Evolutionary conservation across 2,797 vertebrate species (phyloP), one percentile per base, ranked within the genome.

Genomic region (Gadopsis marmoratus): DNA sequence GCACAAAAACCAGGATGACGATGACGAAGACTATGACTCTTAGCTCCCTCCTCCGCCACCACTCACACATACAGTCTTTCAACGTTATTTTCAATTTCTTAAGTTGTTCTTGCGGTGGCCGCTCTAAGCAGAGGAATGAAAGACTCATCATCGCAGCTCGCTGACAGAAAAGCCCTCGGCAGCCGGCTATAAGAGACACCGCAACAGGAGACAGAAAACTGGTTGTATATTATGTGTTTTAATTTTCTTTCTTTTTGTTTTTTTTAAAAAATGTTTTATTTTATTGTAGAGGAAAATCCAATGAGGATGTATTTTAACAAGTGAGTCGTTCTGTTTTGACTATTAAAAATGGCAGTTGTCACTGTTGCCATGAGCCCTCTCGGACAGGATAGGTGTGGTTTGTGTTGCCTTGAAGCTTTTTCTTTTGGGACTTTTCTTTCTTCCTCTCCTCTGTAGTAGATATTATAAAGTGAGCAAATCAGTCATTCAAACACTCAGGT

Each of bases 21-120:
- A 96, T 1, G 96, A 97, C 7, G 96, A 97, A 81, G 97, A 97
- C 82, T 97, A 97, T 79, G 97, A 97, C 90, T 97, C 96, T 92
- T 97, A 97, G 96, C 95, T 85, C 84, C 41, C 37, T 2, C 23
- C 43, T 37, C 54, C n/a, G 23, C 31, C 35, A 14, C 59, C 58
- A 31, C 54, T 1, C 35, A 23, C 59, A n/a, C 47, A 55, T 58
- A 69, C 70, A 41, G 67, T 53, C 48, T 70, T 71, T 86, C 76
- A 21, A 76, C 45, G 69, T 91, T 84, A 68, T 79, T 90, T 93
- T 88, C 12, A 10, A 80, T 87, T 75, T 82, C 78, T 84, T 90
- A 78, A 85, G 88, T 92, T 93, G 82, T 84, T 88, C 74, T 81
- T 73, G 80, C 76, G 81, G 78, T 31, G 76, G 87, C 79, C 61